Base-by-base conservation (phyloP, 2,797 vertebrate species). In the Odontamblyopus rebecca region DNA sequence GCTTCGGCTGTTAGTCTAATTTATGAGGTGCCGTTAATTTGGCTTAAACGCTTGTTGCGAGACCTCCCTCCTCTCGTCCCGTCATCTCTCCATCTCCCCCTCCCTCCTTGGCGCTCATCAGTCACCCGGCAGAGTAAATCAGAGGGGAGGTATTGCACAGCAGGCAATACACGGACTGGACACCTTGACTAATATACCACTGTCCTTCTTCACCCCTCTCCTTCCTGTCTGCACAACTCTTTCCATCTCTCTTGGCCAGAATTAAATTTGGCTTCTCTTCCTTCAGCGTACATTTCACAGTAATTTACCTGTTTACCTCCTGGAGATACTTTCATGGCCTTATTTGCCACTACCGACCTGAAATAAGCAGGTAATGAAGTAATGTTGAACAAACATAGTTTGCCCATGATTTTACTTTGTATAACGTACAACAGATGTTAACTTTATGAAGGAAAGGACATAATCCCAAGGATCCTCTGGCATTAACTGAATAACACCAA, bases 11-110 rank as follows among this genome's bases (percentile, higher is more conserved):
- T 93, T 91, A 89, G 88, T 91, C 84, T 92, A 91, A 93, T 93
- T 93, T 92, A 93, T 90, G 91, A 91, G 91, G 89, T 79, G 85
- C 89, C 84, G 88, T 91, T 92, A 90, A 93, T 93, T 93, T 93
- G 90, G 89, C 90, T 88, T 92, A 91, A 93, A 91, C 87, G 89
- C 83, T 92, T 77, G 75, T 88, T 81, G 88, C 78, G 85, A 91
- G 90, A 88, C 89, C 89, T 90, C 88, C 87, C 90, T 89, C 86
- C 80, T 86, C 85, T 84, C 86, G 82, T 89, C 87, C 87, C 83
- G 81, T 81, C 88, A 86, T 89, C 83, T 74, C 82, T 77, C 73
- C 79, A 80, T 80, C 81, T 75, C 82, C 85, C 82, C 77, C 81
- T 82, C 82, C 80, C 81, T 69, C 80, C 81, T 76, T 85, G 79